Percentiles rank a stretch among this genome's conserved stretches.
These are phyloP conservation scores for Myrmecophaga tridactyla DNA, from an alignment of 2,113 vertebrate species.

Conservation along the genomic window DNA sequence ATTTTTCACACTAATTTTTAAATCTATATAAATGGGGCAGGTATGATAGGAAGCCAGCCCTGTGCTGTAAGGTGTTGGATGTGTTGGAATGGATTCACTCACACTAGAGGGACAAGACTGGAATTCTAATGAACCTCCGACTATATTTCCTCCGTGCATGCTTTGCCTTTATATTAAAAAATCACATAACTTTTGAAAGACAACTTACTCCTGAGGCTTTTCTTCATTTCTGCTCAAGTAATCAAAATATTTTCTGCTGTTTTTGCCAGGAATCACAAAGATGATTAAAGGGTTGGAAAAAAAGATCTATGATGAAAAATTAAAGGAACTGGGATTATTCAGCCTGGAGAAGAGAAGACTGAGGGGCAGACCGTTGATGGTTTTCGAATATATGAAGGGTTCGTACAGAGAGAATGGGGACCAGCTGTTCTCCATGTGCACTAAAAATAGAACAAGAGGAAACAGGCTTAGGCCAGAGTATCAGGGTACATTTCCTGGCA, in stretches of 20 bases:
- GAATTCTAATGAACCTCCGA: background rate
- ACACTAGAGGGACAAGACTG: too few relatives aligned
- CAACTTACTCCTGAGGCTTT: constrained; percentile 13
- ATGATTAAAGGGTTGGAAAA: constrained; percentile 65
- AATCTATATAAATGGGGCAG: background rate
- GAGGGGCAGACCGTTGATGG: constrained; percentile 43
- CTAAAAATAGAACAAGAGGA: constrained; percentile 50
- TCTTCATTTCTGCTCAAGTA: constrained; percentile 46
- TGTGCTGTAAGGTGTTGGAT: background rate
- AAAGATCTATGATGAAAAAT: constrained; percentile 54
- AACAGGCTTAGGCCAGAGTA: background rate
- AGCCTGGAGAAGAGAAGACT: constrained; percentile 44
- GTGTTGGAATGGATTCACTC: too few relatives aligned
- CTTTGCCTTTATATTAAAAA: background rate
- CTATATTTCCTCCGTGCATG: background rate
- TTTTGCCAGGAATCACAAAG: constrained; percentile 71
- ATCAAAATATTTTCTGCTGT: constrained; percentile 64
- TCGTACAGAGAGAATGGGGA: background rate
- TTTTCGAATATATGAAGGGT: constrained; percentile 10
- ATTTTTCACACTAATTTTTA: background rate
- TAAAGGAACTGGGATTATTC: constrained; percentile 56
- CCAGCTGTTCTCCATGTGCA: background rate
- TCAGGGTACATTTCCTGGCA: background rate
- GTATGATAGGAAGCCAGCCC: background rate
- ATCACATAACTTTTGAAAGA: background rate